Base-by-base conservation (phyloP, 2,888 invertebrate species). In the Xestia sexstrigata region DNA sequence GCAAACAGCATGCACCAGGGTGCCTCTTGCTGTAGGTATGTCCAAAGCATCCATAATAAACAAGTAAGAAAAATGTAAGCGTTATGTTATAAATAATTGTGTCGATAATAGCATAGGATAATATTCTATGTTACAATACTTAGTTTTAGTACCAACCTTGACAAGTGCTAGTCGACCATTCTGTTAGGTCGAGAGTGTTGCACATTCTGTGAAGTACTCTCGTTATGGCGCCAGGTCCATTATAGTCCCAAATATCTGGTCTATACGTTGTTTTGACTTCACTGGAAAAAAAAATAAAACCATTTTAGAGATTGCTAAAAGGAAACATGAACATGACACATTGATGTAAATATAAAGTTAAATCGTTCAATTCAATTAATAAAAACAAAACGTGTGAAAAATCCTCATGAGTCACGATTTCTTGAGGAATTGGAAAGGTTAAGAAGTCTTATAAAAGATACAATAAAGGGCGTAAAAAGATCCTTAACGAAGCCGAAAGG, bases 221-320 rank as follows among this genome's bases (percentile, higher is more conserved):
- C 0, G 98, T 98, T 60, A 98, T 97, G 0, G 98, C 98, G 2
- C 97, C 97, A 0, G 97, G 97, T 0, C 97, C 98, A 87, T 98
- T 98, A 87, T 97, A 93, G 1, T 97, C 97, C 97, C 98, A 98
- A 67, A 96, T 90, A 74, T 97, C 92, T 1, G 97, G 97, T 2
- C 95, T 94, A 84, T 97, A 97, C 79, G 97, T 96, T 9, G 89
- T 84, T n/a, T 80, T 87, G 20, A 89, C 60, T 74, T 88, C 88
- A 67, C 88, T 88, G 75, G 42, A 42, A 42, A 42, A 8, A 39
- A 42, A 5, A 55, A 74, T 2, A 23, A 49, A n/a, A 39, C 45
- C 20, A 20, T 20, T 15, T 70, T 9, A 47, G 26, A 26, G 26
- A 20, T 70, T 26, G 5, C 9, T 11, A 47, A 39, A 26, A 26